phyloP scores from a whole-genome alignment of 2,113 vertebrate genomes.

The Gorsachius goisagi region DNA sequence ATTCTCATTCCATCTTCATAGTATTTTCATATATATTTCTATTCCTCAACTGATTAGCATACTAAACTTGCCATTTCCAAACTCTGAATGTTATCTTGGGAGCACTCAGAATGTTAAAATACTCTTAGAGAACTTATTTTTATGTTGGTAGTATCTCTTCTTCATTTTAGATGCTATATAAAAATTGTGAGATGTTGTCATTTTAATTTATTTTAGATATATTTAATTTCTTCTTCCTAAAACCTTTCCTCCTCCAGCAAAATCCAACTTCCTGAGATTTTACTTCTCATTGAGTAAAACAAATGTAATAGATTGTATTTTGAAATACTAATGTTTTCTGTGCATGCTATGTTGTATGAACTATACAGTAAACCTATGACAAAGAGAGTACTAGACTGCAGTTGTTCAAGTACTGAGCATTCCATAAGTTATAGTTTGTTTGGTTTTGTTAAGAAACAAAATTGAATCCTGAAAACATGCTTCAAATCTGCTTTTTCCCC shows the following conservation, averaged over 20 bases:
- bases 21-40: background rate
- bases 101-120: background rate
- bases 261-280: background rate
- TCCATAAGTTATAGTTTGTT: background rate
- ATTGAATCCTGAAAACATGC: background rate
- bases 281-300: fast-evolving
- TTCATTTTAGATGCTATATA: background rate
- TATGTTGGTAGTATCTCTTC: background rate
- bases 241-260: background rate
- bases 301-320: background rate
- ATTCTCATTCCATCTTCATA: background rate
- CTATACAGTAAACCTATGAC: background rate
- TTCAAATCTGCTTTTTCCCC: background rate
- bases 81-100: background rate
- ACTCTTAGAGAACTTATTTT: background rate
- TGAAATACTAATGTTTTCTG: background rate
- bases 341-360: background rate
- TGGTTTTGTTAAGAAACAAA: background rate
- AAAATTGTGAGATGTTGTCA: background rate
- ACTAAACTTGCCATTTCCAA: background rate
- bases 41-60: background rate
- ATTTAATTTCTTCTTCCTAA: background rate
- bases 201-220: background rate
- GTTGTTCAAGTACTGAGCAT: background rate
- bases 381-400: background rate